Percentiles rank a stretch among this genome's conserved stretches.
phyloP scores from a whole-genome alignment of 2,888 invertebrate species.

The Mesochorus sp. region DNA sequence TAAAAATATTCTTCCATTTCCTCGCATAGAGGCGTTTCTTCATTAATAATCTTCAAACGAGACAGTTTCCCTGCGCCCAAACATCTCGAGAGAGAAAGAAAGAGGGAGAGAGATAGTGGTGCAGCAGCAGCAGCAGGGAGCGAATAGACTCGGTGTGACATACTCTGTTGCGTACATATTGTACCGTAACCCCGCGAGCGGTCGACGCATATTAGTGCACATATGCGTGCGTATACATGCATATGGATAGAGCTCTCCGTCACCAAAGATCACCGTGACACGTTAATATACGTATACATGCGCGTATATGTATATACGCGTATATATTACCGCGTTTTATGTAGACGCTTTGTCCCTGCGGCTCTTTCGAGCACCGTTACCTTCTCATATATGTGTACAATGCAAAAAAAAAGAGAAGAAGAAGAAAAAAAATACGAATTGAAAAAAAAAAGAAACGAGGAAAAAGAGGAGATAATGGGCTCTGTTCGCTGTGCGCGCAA shows the following conservation, averaged over 20 bases:
- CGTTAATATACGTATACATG: conserved; percentile 19
- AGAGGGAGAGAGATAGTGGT: conserved; percentile 10
- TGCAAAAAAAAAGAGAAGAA: conserved; percentile 11
- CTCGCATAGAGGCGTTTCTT: conserved; percentile 8
- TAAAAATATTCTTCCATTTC: background rate
- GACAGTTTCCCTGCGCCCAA: background rate
- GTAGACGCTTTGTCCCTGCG: conserved; percentile 20
- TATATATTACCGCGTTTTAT: conserved; percentile 31
- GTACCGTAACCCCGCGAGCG: conserved; percentile 28
- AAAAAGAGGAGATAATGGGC: conserved; percentile 18
- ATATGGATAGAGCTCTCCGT: conserved; percentile 5
- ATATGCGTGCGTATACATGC: conserved; percentile 14
- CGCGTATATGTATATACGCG: conserved; percentile 32
- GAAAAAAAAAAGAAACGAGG: conserved; percentile 5
- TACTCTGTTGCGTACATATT: background rate
- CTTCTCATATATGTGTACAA: conserved; percentile 5
- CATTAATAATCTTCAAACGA: conserved; percentile 32
- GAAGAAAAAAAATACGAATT: background rate
- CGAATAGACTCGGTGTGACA: conserved; percentile 20
- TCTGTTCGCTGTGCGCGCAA: conserved; percentile 18
- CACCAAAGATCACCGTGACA: conserved; percentile 49
- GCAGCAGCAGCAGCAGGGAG: conserved; percentile 17
- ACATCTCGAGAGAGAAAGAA: background rate
- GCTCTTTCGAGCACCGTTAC: conserved; percentile 58
- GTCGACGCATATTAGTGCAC: conserved; percentile 28